Evolutionary conservation across 2,797 vertebrate genomes (phyloP), one percentile per base, ranked within the genome.

Genomic region (Urosaurus nigricauda): DNA sequence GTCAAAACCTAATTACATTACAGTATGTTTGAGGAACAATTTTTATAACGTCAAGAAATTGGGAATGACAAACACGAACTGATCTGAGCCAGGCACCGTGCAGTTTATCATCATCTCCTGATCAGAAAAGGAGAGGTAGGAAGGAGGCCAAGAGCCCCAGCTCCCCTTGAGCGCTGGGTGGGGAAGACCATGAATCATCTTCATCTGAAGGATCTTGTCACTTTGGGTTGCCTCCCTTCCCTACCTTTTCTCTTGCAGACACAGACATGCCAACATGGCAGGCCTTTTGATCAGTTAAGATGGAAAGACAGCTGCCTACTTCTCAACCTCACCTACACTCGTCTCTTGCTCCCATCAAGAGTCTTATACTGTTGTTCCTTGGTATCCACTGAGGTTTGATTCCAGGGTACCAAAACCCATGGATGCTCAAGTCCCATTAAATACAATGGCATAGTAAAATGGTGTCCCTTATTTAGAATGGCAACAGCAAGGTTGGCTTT

Each of bases 261-360:
- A 85, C 51, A 53, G 19, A 7, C 56, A 51, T 84, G 71, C 13
- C 71, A 75, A 75, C 12, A 29, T 35, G 47, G 75, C 75, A 78
- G 85, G 47, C 35, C 32, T 35, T 86, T 14, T 53, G 32, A 86
- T 79, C 77, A 79, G n/a, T 53, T 53, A 56, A 87, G 26, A 16
- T 60, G 71, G 24, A 19, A 75, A 12, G 37, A 26, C 2, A n/a
- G 7, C 53, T 0, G 60, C 40, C 19, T 65, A 32, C 53, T 35
- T 63, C n/a, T 35, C 63, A 8, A 14, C 47, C 17, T 35, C 4
- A 21, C 16, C n/a, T 71, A 58, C 9, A 32, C 19, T 35, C 43
- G 21, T 12, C 35, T 26, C n/a, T 56, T 35, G 11, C 60, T 71
- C 79, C 75, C 14, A 19, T 32, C 53, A 70, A 29, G 70, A 63